phyloP scores from a whole-genome alignment of 2,113 vertebrate species.

The Cavia aperea region DNA sequence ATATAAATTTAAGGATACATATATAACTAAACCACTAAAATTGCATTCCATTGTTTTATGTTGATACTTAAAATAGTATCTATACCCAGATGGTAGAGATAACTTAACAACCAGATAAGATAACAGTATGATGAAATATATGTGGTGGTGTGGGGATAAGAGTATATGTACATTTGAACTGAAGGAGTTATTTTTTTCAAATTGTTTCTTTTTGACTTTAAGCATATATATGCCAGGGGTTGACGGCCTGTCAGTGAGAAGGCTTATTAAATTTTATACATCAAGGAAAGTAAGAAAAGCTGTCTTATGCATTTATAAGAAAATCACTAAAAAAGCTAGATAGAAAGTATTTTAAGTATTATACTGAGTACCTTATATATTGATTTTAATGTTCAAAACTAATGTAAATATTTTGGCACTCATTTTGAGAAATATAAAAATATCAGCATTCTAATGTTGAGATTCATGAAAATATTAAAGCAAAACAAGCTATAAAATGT shows the following conservation, averaged over 20 bases:
- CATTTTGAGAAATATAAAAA: not conserved
- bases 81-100: not conserved
- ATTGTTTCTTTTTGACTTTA: not conserved
- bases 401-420: slow-evolving; percentile 2
- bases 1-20: not conserved
- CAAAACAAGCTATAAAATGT: not conserved
- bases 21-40: not conserved
- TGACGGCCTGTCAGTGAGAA: not conserved
- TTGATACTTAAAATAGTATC: not conserved
- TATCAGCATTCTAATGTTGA: not conserved
- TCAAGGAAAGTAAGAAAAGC: not conserved
- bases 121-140: not conserved
- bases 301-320: not conserved
- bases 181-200: slow-evolving; percentile 4
- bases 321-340: not conserved
- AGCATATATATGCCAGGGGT: not conserved
- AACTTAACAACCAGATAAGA: not conserved
- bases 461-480: not conserved
- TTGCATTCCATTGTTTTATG: not conserved
- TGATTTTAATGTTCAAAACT: slow-evolving; percentile 1
- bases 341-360: not conserved
- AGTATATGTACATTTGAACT: not conserved
- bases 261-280: not conserved
- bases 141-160: not conserved
- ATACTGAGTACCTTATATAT: not conserved